Conservation (phyloP, 2,797 vertebrate species). For the Sternotherus odoratus region DNA sequence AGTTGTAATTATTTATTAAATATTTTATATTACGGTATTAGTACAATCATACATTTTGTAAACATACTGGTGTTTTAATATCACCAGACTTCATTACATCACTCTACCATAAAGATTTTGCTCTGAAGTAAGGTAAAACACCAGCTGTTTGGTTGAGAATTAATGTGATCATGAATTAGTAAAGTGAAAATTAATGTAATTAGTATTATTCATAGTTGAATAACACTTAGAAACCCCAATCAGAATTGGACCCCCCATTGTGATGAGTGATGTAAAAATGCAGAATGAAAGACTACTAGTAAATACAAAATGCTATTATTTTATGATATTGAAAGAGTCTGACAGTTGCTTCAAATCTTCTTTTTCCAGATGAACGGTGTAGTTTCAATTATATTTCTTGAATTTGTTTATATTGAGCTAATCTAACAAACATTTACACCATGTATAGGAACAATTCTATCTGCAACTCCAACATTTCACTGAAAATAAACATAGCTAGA, state of each 20-base stretch:
- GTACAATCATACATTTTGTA: background rate
- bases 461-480: background rate
- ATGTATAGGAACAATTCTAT: background rate
- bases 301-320: background rate
- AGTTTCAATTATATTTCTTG: background rate
- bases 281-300: background rate
- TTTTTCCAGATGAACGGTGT: background rate
- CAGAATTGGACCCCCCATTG: background rate
- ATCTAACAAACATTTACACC: background rate
- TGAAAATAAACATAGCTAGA: background rate
- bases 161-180: background rate
- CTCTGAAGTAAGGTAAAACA: conserved; percentile 14
- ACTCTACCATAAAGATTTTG: conserved; percentile 3
- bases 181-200: conserved; percentile 39
- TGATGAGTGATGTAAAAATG: background rate
- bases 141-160: conserved; percentile 22
- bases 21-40: background rate
- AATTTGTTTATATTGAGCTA: background rate
- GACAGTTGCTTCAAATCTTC: background rate
- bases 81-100: conserved; percentile 30
- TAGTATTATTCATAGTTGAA: background rate
- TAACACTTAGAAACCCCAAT: background rate
- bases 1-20: conserved; percentile 15
- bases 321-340: background rate
- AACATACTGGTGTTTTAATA: conserved; percentile 38